These are phyloP conservation scores for Hypercompe scribonia DNA, from an alignment of 2,888 invertebrate species.

Conservation along the genomic window DNA sequence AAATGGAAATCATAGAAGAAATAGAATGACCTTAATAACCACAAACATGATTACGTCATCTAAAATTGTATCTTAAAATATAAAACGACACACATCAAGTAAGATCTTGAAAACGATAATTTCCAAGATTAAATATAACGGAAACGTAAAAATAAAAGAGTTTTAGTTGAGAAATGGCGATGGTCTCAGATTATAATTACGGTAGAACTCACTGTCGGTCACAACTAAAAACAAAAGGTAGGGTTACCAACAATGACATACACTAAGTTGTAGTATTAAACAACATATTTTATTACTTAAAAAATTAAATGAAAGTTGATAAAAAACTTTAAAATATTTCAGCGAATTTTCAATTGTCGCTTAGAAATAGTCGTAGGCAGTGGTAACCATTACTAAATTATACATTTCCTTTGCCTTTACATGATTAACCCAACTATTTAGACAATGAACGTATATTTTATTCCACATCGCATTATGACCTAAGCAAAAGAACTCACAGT, in stretches of 20 bases:
- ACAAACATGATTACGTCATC: neutral
- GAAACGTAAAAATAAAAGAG: conserved; percentile 55
- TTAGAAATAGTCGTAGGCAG: too few relatives aligned
- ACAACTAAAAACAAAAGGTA: conserved; percentile 74
- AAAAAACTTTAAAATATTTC: neutral
- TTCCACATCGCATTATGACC: neutral
- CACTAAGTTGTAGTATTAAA: too few relatives aligned
- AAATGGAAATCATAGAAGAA: neutral
- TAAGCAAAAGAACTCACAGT: neutral
- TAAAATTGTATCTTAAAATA: neutral
- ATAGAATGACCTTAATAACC: neutral
- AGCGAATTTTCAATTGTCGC: neutral
- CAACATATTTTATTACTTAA: too few relatives aligned
- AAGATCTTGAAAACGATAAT: conserved; percentile 36
- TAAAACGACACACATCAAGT: conserved; percentile 18
- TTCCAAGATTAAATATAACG: conserved; percentile 34
- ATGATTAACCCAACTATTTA: too few relatives aligned
- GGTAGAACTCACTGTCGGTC: conserved; percentile 74
- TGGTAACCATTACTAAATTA: too few relatives aligned
- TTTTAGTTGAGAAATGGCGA: conserved; percentile 70
- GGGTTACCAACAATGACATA: conserved; percentile 16
- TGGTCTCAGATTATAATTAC: conserved; percentile 80
- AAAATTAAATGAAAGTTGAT: too few relatives aligned
- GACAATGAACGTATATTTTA: neutral
- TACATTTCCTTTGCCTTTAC: too few relatives aligned